phyloP scores from a whole-genome alignment of 2,113 vertebrate genomes.

The Channa argus region DNA sequence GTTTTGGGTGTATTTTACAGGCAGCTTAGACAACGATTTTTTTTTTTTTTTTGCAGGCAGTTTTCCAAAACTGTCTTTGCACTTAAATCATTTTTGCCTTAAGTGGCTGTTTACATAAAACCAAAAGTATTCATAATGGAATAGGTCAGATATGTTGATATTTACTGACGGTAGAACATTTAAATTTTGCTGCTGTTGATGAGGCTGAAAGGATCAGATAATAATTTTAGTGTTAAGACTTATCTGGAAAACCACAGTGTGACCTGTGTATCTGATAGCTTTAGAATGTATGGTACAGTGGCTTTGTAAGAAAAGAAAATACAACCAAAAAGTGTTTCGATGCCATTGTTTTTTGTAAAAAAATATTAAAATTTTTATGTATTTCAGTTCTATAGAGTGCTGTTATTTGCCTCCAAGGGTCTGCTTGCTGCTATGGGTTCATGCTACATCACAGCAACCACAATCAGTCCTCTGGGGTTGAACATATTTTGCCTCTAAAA shows the following conservation, averaged over 20 bases:
- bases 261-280: slow-evolving; percentile 76
- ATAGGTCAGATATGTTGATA: slow-evolving; percentile 3
- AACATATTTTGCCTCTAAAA: too few relatives aligned
- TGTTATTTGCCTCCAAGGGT: slow-evolving; percentile 3
- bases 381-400: slow-evolving; percentile 78
- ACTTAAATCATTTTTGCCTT: slow-evolving; percentile 40
- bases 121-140: neutral
- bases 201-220: neutral
- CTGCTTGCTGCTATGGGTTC: too few relatives aligned
- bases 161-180: slow-evolving; percentile 7
- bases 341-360: slow-evolving; percentile 90
- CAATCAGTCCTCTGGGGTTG: too few relatives aligned
- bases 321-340: slow-evolving; percentile 86
- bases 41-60: slow-evolving; percentile 49
- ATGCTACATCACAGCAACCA: too few relatives aligned
- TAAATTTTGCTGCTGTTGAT: neutral
- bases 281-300: slow-evolving; percentile 79
- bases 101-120: slow-evolving; percentile 21
- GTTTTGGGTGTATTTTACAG: slow-evolving; percentile 83
- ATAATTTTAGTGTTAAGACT: slow-evolving; percentile 41
- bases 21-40: slow-evolving; percentile 32
- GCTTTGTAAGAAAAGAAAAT: slow-evolving; percentile 91
- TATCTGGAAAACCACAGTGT: slow-evolving; percentile 65
- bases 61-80: slow-evolving; percentile 49
- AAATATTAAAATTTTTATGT: slow-evolving; percentile 97